Evolutionary conservation across 2,797 vertebrate genomes (phyloP), one percentile per base, ranked within the genome.

Genomic region (Myotis findleyi): DNA sequence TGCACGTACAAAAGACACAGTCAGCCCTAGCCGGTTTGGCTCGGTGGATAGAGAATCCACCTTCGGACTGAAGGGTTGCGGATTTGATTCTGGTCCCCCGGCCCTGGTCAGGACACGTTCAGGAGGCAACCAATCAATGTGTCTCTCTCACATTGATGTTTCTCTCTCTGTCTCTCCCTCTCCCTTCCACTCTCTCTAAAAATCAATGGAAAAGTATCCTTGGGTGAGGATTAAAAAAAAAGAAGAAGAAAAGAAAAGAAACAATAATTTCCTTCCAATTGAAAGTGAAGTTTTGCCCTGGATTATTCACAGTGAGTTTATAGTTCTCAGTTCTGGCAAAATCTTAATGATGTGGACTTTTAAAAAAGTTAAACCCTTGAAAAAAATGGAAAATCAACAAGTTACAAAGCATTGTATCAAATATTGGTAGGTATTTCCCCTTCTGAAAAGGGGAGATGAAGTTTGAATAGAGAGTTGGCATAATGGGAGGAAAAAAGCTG

Each of bases 331-430:
- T 97, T 97, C 86, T 57, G 11, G 91, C 80, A 69, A 96, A 94
- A 96, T 94, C 96, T 83, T 96, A 89, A 69, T 81, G 79, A 97
- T 97, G 92, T 79, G 84, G 95, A 96, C 57, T 16, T 82, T 98
- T 53, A 27, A 44, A 7, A 23, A 97, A 96, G 94, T 93, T 96
- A 71, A 66, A 44, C 3, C 90, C 73, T 93, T 76, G 21, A 79
- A 59, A 96, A 90, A 96, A 96, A 66, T 66, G 66, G 96, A 87
- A 97, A 95, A 82, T 17, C 86, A 90, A 94, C 92, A 94, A 96
- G 94, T 93, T 91, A 76, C 89, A 87, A 2, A 84, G 68, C 20
- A 18, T 79, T 8, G 2, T 86, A 49, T 64, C 44, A 41, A 76
- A 66, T 12, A 44, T 59, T 7, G 55, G 64, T 71, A 68, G 14